phyloP scores from a whole-genome alignment of 2,888 invertebrate species.

The Lithodes maja region DNA sequence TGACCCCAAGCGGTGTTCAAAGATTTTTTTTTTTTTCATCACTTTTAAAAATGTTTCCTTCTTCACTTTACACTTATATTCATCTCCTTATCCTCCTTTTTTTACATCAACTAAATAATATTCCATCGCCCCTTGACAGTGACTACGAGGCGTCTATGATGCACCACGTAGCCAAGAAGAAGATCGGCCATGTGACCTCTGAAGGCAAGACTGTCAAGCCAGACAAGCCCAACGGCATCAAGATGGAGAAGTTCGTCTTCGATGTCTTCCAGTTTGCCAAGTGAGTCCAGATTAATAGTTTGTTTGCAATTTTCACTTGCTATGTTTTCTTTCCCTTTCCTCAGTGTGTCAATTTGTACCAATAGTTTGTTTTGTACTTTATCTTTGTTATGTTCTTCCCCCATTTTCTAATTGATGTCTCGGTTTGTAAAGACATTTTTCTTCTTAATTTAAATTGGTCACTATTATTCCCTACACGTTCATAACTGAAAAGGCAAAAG shows the following conservation, averaged over 20 bases:
- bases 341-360: background rate
- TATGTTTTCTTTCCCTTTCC: background rate
- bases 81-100: background rate
- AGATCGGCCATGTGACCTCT: constrained; percentile 89
- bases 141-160: constrained; percentile 85
- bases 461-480: too few relatives aligned
- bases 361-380: background rate
- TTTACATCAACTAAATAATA: background rate
- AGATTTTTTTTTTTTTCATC: too few relatives aligned
- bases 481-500: too few relatives aligned
- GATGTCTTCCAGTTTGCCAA: constrained; percentile 97
- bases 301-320: background rate
- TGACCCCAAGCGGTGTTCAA: too few relatives aligned
- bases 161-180: constrained; percentile 97
- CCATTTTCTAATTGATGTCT: too few relatives aligned
- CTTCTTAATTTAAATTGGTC: too few relatives aligned
- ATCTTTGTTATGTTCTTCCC: too few relatives aligned
- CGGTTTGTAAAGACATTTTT: too few relatives aligned
- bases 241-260: constrained; percentile 99
- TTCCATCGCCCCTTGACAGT: constrained; percentile 70
- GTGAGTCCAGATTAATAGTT: constrained; percentile 74
- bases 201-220: constrained; percentile 85
- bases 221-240: constrained; percentile 92
- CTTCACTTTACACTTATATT: background rate
- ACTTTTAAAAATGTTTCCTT: background rate